Percentiles rank a stretch among this genome's conserved stretches.
phyloP scores from a whole-genome alignment of 2,113 vertebrate species.

The Poicephalus gulielmi region DNA sequence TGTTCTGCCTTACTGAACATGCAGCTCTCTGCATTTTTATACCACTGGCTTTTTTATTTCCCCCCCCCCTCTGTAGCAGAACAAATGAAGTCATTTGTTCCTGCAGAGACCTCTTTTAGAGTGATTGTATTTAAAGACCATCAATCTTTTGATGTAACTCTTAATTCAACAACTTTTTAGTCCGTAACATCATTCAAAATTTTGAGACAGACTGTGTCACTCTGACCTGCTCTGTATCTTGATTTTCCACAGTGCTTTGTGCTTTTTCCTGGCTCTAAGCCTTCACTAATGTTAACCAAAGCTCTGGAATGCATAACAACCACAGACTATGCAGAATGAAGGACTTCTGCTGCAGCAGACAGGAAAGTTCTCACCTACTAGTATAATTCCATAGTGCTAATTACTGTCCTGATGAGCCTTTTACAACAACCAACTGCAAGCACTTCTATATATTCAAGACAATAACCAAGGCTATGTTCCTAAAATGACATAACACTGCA shows the following conservation, averaged over 20 bases:
- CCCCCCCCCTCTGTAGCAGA: not conserved
- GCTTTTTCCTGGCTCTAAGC: not conserved
- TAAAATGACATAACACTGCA: not conserved
- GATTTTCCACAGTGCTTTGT: not conserved
- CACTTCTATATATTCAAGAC: not conserved
- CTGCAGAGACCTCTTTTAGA: not conserved
- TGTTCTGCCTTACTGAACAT: constrained; percentile 35
- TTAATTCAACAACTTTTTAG: not conserved
- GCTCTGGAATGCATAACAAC: not conserved
- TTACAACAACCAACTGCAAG: not conserved
- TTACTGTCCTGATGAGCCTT: not conserved
- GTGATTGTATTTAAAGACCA: not conserved
- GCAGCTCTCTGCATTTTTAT: constrained; percentile 3
- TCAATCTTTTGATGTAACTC: not conserved
- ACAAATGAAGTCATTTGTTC: not conserved
- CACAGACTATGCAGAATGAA: not conserved
- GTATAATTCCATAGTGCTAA: not conserved
- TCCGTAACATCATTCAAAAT: not conserved
- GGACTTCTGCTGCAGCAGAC: not conserved
- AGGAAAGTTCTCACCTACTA: not conserved
- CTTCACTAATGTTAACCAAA: not conserved
- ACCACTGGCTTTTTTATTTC: not conserved
- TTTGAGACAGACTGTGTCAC: not conserved
- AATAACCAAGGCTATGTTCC: not conserved
- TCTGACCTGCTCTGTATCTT: not conserved